phyloP scores from a whole-genome alignment of 2,113 vertebrate genomes.

The Fregetta grallaria region DNA sequence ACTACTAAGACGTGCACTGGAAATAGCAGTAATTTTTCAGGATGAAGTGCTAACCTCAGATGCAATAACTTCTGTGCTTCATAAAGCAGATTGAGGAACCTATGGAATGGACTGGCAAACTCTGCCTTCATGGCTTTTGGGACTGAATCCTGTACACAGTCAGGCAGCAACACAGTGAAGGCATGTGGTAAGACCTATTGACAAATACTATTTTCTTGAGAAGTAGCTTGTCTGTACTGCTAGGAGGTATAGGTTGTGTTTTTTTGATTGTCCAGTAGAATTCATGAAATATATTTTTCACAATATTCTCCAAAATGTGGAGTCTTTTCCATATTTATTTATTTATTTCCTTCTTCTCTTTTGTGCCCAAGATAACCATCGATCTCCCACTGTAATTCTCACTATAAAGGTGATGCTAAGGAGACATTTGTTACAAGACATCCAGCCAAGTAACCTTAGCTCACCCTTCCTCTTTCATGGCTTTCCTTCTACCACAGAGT shows the following conservation, averaged over 20 bases:
- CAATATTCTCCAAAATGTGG: background rate
- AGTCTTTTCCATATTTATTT: background rate
- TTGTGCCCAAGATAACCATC: background rate
- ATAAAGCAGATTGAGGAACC: background rate
- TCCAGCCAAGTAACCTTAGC: conserved; percentile 13
- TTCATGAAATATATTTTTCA: background rate
- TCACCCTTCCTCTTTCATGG: conserved; percentile 25
- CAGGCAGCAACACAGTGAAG: background rate
- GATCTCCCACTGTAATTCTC: background rate
- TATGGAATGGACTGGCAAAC: background rate
- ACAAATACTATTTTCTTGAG: background rate
- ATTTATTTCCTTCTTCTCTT: background rate
- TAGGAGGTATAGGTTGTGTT: background rate
- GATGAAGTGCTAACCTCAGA: background rate
- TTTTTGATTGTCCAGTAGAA: background rate
- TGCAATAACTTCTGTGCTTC: background rate
- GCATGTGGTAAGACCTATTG: background rate
- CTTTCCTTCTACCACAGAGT: background rate
- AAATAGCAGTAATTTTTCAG: background rate
- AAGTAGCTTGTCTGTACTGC: background rate
- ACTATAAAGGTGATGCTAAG: background rate
- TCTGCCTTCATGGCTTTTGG: background rate
- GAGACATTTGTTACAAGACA: background rate
- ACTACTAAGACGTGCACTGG: background rate
- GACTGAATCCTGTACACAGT: background rate